These are phyloP conservation scores for Calameuta idolon DNA, from an alignment of 2,888 invertebrate species.

Conservation along the genomic window DNA sequence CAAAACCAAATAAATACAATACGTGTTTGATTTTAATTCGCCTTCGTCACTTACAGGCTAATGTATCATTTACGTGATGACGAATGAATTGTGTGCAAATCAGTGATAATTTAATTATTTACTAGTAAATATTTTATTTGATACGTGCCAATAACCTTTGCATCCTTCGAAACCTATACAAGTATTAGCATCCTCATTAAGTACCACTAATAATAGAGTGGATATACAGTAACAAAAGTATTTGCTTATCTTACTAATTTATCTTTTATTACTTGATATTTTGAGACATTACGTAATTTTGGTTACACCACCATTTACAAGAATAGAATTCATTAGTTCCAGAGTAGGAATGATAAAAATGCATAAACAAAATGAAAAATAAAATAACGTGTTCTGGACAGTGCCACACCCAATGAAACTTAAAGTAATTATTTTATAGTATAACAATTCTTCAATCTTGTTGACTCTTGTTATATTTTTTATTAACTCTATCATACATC, in stretches of 20 bases:
- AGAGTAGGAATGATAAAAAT: neutral
- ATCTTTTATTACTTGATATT: too few species aligned
- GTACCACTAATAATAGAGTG: too few species aligned
- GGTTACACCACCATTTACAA: slow-evolving; percentile 22
- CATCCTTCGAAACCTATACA: too few species aligned
- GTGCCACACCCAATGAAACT: neutral
- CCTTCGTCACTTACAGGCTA: slow-evolving; percentile 10
- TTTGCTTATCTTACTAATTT: too few species aligned
- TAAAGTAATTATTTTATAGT: neutral
- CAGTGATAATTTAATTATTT: neutral
- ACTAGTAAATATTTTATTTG: neutral
- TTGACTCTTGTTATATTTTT: neutral
- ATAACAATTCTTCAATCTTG: too few species aligned
- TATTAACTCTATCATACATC: neutral
- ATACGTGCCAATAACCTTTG: too few species aligned
- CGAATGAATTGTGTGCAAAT: neutral
- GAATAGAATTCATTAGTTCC: slow-evolving; percentile 8
- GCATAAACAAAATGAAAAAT: neutral
- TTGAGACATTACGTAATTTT: neutral
- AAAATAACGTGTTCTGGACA: neutral
- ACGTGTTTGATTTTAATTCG: slow-evolving; percentile 32
- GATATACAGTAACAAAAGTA: too few species aligned
- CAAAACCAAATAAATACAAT: slow-evolving; percentile 39
- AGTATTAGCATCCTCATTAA: too few species aligned
- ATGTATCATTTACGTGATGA: neutral